These are phyloP conservation scores for Catagonus wagneri DNA, from an alignment of 2,113 vertebrate species.

Conservation along the genomic window DNA sequence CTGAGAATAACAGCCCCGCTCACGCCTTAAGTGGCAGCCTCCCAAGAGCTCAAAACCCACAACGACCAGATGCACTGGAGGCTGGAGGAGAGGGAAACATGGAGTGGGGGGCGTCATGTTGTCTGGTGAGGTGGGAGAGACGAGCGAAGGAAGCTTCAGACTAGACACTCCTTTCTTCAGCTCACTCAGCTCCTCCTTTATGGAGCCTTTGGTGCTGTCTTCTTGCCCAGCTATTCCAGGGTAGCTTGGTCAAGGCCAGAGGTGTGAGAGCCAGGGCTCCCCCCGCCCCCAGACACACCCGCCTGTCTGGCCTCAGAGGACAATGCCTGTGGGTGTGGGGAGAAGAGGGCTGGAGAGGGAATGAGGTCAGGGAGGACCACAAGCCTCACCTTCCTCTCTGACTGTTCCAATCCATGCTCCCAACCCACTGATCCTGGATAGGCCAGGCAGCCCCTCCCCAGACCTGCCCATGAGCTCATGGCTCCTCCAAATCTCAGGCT, in stretches of 20 bases:
- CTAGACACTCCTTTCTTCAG: background rate
- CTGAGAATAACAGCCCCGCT: background rate
- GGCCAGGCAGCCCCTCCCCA: background rate
- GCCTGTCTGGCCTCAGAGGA: background rate
- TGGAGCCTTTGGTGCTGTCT: background rate
- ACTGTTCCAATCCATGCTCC: background rate
- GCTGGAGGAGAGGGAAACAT: background rate
- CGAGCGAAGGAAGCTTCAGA: background rate
- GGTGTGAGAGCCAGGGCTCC: background rate
- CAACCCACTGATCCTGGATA: background rate
- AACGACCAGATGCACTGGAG: background rate
- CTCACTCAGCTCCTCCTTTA: background rate
- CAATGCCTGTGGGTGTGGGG: background rate
- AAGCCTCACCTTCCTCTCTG: background rate
- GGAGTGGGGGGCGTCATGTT: rapidly evolving
- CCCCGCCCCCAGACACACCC: background rate
- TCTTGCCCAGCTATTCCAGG: constrained; percentile 53
- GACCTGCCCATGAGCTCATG: background rate
- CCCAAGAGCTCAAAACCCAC: background rate
- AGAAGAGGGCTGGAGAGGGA: background rate
- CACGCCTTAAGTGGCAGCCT: background rate
- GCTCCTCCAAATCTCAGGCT: background rate
- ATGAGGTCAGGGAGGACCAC: background rate
- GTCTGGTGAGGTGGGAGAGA: background rate
- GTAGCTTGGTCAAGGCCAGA: constrained; percentile 64